Conservation (phyloP, 2,888 invertebrate species). For the Prenolepis imparis region DNA sequence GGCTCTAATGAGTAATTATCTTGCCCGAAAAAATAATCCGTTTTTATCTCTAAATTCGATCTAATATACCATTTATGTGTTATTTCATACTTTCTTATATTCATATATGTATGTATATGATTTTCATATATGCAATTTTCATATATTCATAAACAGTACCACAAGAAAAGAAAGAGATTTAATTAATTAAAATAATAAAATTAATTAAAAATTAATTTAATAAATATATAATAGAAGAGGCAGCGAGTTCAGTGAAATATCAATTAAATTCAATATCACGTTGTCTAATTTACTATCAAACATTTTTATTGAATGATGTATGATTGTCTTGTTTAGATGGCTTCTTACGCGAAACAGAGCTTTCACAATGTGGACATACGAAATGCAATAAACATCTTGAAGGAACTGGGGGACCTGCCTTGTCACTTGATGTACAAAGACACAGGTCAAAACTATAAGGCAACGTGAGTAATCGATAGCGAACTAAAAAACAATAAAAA, state of each 20-base stretch:
- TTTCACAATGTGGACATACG: constrained; percentile 73
- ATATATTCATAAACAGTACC: no score
- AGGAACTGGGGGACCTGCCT: constrained; percentile 72
- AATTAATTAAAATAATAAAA: no score
- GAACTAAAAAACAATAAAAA: background rate
- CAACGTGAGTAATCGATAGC: constrained; percentile 67
- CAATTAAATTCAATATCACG: background rate
- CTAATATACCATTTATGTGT: no score
- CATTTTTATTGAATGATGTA: background rate
- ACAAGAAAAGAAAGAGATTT: no score
- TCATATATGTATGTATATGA: no score
- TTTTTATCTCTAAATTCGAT: no score
- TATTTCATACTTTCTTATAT: no score
- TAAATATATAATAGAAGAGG: background rate
- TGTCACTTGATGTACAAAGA: constrained; percentile 76
- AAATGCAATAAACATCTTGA: constrained; percentile 73
- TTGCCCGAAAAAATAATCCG: no score
- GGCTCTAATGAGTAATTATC: no score
- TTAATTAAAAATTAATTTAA: background rate
- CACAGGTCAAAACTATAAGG: constrained; percentile 36
- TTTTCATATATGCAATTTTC: no score
- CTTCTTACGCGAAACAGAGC: constrained; percentile 56
- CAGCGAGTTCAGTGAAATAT: background rate
- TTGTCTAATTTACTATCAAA: background rate
- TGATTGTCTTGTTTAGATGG: constrained; percentile 67